Conservation (phyloP, 2,888 invertebrate genomes). For the Cheilosia soror region DNA sequence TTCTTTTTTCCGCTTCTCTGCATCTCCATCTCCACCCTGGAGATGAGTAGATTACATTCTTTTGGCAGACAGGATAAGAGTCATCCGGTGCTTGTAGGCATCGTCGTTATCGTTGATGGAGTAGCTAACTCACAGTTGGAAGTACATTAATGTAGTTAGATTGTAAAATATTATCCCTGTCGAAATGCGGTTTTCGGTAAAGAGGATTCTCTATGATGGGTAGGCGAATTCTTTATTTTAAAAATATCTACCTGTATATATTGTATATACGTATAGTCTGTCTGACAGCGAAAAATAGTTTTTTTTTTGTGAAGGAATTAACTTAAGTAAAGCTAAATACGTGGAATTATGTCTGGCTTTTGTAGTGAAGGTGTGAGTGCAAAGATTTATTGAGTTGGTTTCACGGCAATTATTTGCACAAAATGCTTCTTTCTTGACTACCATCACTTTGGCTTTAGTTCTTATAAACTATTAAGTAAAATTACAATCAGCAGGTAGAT, state of each 20-base stretch:
- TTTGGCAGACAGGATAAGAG: slow-evolving; percentile 49
- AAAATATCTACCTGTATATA: background rate
- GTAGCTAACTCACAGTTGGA: slow-evolving; percentile 32
- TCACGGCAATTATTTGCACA: slow-evolving; percentile 25
- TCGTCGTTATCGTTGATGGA: slow-evolving; percentile 22
- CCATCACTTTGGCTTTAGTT: too few relatives aligned
- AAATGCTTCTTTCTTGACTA: slow-evolving; percentile 5
- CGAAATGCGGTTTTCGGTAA: slow-evolving; percentile 2
- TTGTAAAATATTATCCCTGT: slow-evolving; percentile 35
- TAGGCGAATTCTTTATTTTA: background rate
- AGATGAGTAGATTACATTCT: slow-evolving; percentile 36
- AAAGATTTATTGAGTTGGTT: background rate
- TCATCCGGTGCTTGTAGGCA: slow-evolving; percentile 43
- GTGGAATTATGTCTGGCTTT: slow-evolving; percentile 7
- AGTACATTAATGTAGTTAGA: slow-evolving; percentile 40
- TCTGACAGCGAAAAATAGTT: slow-evolving; percentile 32
- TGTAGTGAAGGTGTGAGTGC: slow-evolving; percentile 13
- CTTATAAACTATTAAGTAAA: too few relatives aligned
- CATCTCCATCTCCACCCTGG: slow-evolving; percentile 8
- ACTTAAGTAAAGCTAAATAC: slow-evolving; percentile 4
- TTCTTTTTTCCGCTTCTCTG: slow-evolving; percentile 12
- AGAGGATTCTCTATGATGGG: background rate
- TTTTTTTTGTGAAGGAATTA: slow-evolving; percentile 20
- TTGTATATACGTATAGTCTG: background rate
- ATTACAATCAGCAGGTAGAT: too few relatives aligned